A percentile compares a stretch with the other conserved stretches of the same genome.
These are phyloP conservation scores for Leptinotarsa defecta DNA, from an alignment of 1,140 invertebrate species.

Conservation along the genomic window DNA sequence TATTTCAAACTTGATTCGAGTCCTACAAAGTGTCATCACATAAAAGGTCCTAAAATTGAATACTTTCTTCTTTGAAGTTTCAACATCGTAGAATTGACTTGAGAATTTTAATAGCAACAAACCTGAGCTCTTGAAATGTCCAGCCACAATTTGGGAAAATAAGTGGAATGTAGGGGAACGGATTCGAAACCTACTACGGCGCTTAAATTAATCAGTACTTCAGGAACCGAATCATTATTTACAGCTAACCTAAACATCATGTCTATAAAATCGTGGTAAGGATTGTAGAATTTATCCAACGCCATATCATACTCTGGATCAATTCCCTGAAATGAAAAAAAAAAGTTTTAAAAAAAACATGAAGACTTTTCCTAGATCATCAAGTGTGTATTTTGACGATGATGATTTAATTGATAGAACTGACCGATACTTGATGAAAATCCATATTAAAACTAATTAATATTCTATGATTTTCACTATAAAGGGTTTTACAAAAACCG, in stretches of 20 bases:
- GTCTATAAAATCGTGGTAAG: slow-evolving; percentile 85
- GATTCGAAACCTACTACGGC: slow-evolving; percentile 87
- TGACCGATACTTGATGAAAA: too few relatives aligned
- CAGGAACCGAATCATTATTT: slow-evolving; percentile 77
- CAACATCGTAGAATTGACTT: too few relatives aligned
- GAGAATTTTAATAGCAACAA: slow-evolving; percentile 34
- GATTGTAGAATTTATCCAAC: slow-evolving; percentile 76
- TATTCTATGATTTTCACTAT: too few relatives aligned
- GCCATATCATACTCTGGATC: slow-evolving; percentile 81
- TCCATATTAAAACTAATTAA: too few relatives aligned
- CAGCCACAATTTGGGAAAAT: slow-evolving; percentile 85
- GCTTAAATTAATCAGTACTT: slow-evolving; percentile 77
- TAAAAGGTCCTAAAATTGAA: not conserved
- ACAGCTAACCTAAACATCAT: slow-evolving; percentile 87
- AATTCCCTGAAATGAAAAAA: slow-evolving; percentile 58
- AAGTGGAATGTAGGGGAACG: slow-evolving; percentile 78
- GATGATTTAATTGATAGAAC: too few relatives aligned
- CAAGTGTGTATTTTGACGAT: too few relatives aligned
- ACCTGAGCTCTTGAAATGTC: slow-evolving; percentile 79
- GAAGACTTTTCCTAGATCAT: too few relatives aligned
- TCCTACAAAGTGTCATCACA: too few relatives aligned
- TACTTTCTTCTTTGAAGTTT: not conserved
- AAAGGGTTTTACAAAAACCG: too few relatives aligned
- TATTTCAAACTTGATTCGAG: not conserved
- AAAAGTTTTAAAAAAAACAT: too few relatives aligned